A percentile compares a stretch with the other conserved stretches of the same genome.
These are phyloP conservation scores for Kryptolebias marmoratus DNA, from an alignment of 2,113 vertebrate species.

Conservation along the genomic window DNA sequence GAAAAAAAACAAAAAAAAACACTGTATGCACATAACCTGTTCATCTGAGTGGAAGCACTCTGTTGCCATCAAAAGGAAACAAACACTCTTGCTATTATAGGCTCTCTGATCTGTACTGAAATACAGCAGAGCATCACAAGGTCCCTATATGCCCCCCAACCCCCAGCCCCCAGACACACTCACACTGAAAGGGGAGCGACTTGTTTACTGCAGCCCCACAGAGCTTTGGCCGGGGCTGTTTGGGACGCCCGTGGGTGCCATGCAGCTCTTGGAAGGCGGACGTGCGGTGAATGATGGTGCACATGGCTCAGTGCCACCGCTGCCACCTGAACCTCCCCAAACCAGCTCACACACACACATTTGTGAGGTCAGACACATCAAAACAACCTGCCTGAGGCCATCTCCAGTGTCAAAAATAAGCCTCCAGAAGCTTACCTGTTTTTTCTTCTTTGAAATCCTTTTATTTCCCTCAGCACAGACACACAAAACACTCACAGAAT, in stretches of 20 bases:
- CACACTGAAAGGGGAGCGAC: constrained; percentile 46
- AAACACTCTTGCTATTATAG: constrained; percentile 18
- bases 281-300: constrained; percentile 71
- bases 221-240: constrained; percentile 68
- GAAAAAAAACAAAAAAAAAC: neutral
- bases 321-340: constrained; percentile 67
- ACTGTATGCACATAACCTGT: neutral
- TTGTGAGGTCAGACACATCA: constrained; percentile 62
- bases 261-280: constrained; percentile 63
- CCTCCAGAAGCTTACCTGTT: constrained; percentile 16
- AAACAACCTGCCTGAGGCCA: constrained; percentile 62
- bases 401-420: constrained; percentile 64
- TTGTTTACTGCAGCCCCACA: constrained; percentile 70
- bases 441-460: constrained; percentile 18
- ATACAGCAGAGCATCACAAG: constrained; percentile 37
- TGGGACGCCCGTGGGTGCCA: constrained; percentile 61
- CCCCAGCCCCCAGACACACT: neutral
- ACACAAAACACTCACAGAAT: constrained; percentile 1
- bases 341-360: constrained; percentile 21
- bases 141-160: neutral
- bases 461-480: constrained; percentile 19
- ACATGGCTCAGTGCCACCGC: constrained; percentile 61
- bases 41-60: constrained; percentile 4
- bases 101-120: constrained; percentile 19
- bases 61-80: neutral